Conservation (phyloP, 1,140 invertebrate genomes). For the Drosophila pseudoobscura region DNA sequence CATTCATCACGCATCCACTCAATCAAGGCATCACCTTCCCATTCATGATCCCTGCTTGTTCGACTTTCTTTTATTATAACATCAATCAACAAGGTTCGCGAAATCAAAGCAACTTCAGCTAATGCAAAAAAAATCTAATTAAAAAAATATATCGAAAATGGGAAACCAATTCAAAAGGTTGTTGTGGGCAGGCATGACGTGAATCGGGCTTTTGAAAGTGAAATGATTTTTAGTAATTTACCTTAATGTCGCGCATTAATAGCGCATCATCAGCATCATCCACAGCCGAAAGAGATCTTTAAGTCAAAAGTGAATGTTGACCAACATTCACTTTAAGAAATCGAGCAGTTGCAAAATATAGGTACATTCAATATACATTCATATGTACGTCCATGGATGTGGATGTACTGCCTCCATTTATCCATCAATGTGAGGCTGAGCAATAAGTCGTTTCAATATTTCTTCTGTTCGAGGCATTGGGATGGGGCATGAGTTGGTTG, state of each 20-base stretch:
- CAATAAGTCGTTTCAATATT: constrained; percentile 57
- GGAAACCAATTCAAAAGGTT: constrained; percentile 41
- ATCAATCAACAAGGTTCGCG: constrained; percentile 46
- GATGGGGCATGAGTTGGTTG: constrained; percentile 14
- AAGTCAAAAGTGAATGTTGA: constrained; percentile 69
- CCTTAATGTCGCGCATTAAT: constrained; percentile 64
- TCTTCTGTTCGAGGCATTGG: constrained; percentile 12
- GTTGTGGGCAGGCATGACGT: constrained; percentile 53
- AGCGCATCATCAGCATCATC: constrained; percentile 58
- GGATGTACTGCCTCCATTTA: constrained; percentile 9
- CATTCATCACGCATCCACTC: constrained; percentile 25
- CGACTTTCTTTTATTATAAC: constrained; percentile 57
- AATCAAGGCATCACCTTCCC: constrained; percentile 26
- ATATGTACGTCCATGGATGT: not conserved
- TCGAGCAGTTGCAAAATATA: constrained; percentile 60
- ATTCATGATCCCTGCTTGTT: constrained; percentile 46
- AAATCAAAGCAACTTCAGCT: constrained; percentile 36
- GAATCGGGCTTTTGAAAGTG: constrained; percentile 53
- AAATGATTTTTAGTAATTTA: constrained; percentile 64
- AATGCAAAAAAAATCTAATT: constrained; percentile 45
- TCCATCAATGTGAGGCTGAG: constrained; percentile 53
- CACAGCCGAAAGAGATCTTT: constrained; percentile 42
- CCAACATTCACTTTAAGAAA: constrained; percentile 69
- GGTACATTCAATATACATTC: not conserved
- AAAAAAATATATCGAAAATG: constrained; percentile 41